Evolutionary conservation across 2,113 vertebrate genomes (phyloP).

Genomic region (human (Homo sapiens)): DNA sequence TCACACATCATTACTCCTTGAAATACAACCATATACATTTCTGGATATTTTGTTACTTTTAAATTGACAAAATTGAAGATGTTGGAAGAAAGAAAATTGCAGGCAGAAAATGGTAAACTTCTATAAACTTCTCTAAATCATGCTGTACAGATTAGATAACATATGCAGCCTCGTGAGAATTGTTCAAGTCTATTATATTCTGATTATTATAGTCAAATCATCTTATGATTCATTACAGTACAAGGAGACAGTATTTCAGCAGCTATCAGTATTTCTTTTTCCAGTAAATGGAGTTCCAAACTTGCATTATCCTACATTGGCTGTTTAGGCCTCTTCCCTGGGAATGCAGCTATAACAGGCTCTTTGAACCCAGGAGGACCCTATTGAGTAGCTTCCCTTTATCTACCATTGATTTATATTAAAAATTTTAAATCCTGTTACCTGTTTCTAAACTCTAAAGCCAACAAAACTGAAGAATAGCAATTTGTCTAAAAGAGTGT

Average conservation of each 20-base stretch:
- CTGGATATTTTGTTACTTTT: background rate
- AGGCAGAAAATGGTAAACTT: background rate
- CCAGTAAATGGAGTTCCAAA: background rate
- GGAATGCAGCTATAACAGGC: background rate
- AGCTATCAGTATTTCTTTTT: background rate
- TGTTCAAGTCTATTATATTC: background rate
- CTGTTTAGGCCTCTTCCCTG: background rate
- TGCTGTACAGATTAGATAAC: background rate
- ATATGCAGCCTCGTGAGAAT: background rate
- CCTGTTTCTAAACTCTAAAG: background rate
- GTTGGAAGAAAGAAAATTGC: background rate
- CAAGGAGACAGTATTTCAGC: background rate
- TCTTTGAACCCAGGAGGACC: background rate
- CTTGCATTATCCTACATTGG: background rate
- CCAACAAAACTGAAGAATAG: background rate
- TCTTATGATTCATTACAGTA: background rate
- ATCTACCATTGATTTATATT: background rate
- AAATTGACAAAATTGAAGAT: background rate
- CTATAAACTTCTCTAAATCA: too few species aligned
- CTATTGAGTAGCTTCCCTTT: background rate
- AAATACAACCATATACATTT: background rate
- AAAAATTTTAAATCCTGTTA: background rate
- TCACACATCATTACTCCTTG: background rate
- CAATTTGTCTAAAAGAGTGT: background rate
- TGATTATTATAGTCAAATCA: background rate